phyloP scores from a whole-genome alignment of 2,113 vertebrate genomes.

The Pycnonotus jocosus region DNA sequence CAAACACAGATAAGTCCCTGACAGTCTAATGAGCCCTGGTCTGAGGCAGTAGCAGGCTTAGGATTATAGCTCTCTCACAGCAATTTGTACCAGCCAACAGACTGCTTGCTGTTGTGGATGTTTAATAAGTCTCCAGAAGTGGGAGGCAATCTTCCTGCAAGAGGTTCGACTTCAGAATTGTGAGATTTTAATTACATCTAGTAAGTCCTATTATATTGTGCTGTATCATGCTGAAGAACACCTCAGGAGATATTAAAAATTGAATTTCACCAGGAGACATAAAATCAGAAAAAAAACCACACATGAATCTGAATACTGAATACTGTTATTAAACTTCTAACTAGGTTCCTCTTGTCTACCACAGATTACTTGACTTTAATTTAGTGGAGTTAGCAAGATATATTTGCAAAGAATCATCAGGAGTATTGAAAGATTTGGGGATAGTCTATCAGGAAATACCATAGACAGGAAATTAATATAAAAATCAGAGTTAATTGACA shows the following conservation, averaged over 20 bases:
- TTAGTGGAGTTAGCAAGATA: background rate
- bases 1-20: background rate
- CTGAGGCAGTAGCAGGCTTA: background rate
- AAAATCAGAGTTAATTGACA: background rate
- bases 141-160: background rate
- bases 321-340: background rate
- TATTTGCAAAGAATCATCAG: background rate
- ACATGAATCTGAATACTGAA: background rate
- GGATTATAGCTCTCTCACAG: background rate
- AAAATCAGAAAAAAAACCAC: background rate
- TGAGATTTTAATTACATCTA: background rate
- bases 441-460: background rate
- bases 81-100: background rate
- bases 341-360: background rate
- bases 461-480: background rate
- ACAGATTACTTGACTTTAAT: background rate
- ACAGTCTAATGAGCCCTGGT: background rate
- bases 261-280: background rate
- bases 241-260: background rate
- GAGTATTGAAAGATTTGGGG: background rate
- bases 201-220: background rate
- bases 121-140: background rate
- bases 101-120: background rate
- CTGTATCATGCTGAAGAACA: background rate
- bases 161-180: background rate